Evolutionary conservation across 2,797 vertebrate genomes (phyloP), one percentile per base, ranked within the genome.

Genomic region (Anas capensis): DNA sequence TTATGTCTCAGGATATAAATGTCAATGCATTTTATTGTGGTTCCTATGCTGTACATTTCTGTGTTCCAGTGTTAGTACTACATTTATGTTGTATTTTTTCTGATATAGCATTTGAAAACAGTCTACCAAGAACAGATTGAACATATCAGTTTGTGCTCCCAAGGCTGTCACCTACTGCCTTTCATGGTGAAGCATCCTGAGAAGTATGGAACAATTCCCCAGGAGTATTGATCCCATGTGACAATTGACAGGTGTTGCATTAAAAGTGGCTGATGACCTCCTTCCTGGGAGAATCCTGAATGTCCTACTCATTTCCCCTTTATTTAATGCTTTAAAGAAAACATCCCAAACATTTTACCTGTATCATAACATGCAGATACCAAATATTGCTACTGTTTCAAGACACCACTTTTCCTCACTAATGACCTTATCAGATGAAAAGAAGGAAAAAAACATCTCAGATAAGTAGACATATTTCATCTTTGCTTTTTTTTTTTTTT

Each of bases 1-100:
- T 94, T 93, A 94, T 44, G 21, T 82, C 88, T 72, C 58, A 31
- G 58, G 46, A 84, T 95, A 94, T 58, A 93, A 88, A 92, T 69
- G 58, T 29, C 62, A 88, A 73, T 17, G 27, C 12, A 65, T 82
- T 90, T 86, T 60, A 88, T 36, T 58, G 61, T 34, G 14, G 44
- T 46, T 91, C 70, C 65, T 26, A 61, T 54, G 77, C 68, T 46
- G 66, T 46, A 65, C 16, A 2, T 66, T 71, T 70, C 72, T 61
- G 20, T 69, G 58, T 56, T 91, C 46, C 66, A 27, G 36, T 91
- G 46, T 80, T 86, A 93, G 46, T 46, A 68, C 20, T 31, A 71
- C 49, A 24, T 38, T 81, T 65, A 13, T 12, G 15, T 12, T 2
- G 2, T 27, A 5, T 60, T 81, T 92, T 86, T 68, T 80, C 29